These are phyloP conservation scores for Proales similis DNA, from an alignment of 1,140 invertebrate genomes.

Conservation along the genomic window DNA sequence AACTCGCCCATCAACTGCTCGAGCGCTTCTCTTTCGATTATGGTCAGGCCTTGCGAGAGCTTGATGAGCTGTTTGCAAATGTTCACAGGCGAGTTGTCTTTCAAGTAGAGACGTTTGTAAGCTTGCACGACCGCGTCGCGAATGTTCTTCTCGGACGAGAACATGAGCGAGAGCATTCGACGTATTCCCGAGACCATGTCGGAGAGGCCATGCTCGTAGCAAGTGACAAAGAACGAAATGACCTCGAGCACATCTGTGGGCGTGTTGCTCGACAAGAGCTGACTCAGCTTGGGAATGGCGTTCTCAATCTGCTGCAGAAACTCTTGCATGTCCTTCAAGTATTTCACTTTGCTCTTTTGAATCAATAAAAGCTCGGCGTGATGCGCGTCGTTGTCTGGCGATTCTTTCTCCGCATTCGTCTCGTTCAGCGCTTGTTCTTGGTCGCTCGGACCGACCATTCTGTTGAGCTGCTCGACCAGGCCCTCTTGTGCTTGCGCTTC, in stretches of 20 bases:
- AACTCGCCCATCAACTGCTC: constrained; percentile 21
- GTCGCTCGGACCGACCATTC: constrained; percentile 42
- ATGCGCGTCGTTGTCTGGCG: constrained; percentile 39
- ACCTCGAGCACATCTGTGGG: constrained; percentile 72
- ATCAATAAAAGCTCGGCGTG: constrained; percentile 20
- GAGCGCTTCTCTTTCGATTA: constrained; percentile 7
- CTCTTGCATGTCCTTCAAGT: constrained; percentile 59
- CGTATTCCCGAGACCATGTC: constrained; percentile 61
- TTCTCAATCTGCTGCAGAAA: constrained; percentile 64
- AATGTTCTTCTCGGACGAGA: constrained; percentile 61
- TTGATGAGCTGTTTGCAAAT: constrained; percentile 22
- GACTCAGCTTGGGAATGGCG: constrained; percentile 64
- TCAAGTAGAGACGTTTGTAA: constrained; percentile 62
- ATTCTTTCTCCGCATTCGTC: constrained; percentile 38
- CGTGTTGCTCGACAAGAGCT: constrained; percentile 66
- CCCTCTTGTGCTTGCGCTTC: constrained; percentile 59
- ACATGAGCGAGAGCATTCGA: constrained; percentile 68
- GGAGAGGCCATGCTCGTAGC: constrained; percentile 66
- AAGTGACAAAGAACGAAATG: constrained; percentile 70
- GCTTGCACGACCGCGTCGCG: constrained; percentile 60
- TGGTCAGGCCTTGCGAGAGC: constrained; percentile 8
- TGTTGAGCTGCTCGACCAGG: constrained; percentile 49
- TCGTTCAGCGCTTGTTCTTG: constrained; percentile 38
- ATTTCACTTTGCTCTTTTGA: constrained; percentile 36
- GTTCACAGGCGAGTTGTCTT: constrained; percentile 38